A percentile compares a stretch with the other conserved stretches of the same genome.
phyloP scores from a whole-genome alignment of 1,140 invertebrate genomes.

The Mizuhopecten yessoensis region DNA sequence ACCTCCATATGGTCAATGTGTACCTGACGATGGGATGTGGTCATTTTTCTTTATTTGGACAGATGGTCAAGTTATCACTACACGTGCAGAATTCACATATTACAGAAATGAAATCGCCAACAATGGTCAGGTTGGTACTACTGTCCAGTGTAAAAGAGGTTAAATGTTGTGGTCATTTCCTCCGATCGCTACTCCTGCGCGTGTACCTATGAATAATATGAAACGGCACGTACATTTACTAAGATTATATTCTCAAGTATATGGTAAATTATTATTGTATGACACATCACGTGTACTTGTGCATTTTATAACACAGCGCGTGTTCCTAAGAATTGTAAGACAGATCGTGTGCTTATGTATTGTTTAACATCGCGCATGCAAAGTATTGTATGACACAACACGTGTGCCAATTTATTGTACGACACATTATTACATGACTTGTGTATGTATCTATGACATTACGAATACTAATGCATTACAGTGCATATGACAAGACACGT shows the following conservation, averaged over 20 bases:
- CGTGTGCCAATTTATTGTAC: background rate
- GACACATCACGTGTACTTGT: background rate
- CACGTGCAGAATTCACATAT: background rate
- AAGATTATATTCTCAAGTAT: too few relatives aligned
- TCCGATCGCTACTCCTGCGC: background rate
- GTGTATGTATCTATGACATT: too few relatives aligned
- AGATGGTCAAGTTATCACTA: background rate
- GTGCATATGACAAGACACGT: background rate
- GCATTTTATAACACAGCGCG: background rate
- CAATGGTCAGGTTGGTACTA: background rate
- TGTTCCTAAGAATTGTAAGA: background rate
- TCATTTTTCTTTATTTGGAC: background rate
- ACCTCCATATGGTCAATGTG: background rate
- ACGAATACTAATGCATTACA: too few relatives aligned
- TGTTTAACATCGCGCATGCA: background rate
- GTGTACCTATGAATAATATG: too few relatives aligned
- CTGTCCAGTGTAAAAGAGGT: background rate
- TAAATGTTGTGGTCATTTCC: background rate
- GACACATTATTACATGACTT: background rate
- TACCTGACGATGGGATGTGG: background rate
- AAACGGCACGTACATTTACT: too few relatives aligned
- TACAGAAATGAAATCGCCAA: background rate
- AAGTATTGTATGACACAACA: background rate
- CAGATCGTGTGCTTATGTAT: background rate
- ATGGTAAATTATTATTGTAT: background rate